Percentiles rank a stretch among this genome's conserved stretches.
These are phyloP conservation scores for Perizoma flavofasciatum DNA, from an alignment of 2,888 invertebrate genomes.

Conservation along the genomic window DNA sequence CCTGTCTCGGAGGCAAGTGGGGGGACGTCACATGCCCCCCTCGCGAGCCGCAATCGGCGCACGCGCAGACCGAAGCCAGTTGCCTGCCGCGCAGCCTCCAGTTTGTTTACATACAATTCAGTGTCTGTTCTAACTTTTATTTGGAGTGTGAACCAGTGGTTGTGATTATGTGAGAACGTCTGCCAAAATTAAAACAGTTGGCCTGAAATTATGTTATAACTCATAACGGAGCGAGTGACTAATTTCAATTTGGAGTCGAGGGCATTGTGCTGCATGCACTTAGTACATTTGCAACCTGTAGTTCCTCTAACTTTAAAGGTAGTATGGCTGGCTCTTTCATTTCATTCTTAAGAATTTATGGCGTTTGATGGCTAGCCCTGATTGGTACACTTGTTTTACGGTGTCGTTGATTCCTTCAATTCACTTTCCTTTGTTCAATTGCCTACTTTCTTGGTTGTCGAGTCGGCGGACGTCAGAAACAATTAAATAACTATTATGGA, in stretches of 20 bases:
- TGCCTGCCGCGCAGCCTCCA: slow-evolving; percentile 80
- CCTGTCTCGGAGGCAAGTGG: slow-evolving; percentile 53
- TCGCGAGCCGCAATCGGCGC: slow-evolving; percentile 60
- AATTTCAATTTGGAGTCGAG: slow-evolving; percentile 42
- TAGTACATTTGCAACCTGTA: slow-evolving; percentile 63
- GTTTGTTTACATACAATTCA: slow-evolving; percentile 72
- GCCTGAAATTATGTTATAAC: background rate
- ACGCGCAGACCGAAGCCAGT: slow-evolving; percentile 77
- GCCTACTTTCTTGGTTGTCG: slow-evolving; percentile 19
- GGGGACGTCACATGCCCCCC: slow-evolving; percentile 62
- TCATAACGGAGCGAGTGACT: slow-evolving; percentile 35
- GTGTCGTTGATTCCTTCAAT: slow-evolving; percentile 31
- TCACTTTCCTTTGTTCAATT: slow-evolving; percentile 34
- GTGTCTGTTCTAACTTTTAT: slow-evolving; percentile 22
- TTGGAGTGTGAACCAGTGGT: slow-evolving; percentile 37
- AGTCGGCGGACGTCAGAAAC: slow-evolving; percentile 13
- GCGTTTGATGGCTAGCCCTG: slow-evolving; percentile 15
- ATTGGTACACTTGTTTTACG: slow-evolving; percentile 26
- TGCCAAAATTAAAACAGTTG: slow-evolving; percentile 34
- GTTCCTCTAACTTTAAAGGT: slow-evolving; percentile 48
- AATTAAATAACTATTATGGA: slow-evolving; percentile 25
- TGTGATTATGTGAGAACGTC: slow-evolving; percentile 46
- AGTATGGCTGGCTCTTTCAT: slow-evolving; percentile 36
- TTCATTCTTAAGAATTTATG: slow-evolving; percentile 21
- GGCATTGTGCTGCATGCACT: slow-evolving; percentile 54